Evolutionary conservation across 2,797 vertebrate species (phyloP).

Genomic region (Sphaeramia orbicularis): DNA sequence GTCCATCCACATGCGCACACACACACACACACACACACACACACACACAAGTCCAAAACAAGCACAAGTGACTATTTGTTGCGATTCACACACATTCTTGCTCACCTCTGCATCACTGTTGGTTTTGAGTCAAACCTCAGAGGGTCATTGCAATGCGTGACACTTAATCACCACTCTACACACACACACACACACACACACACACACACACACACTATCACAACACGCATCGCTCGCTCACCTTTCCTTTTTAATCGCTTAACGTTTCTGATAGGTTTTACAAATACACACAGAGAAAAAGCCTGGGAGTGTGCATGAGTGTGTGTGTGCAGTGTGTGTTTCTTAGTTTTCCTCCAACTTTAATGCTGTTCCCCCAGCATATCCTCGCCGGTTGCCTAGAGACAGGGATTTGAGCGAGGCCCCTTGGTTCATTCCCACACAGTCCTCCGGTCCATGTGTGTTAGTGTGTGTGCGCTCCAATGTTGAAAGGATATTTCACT

Average conservation of each 20-base stretch:
- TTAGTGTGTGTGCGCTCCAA: constrained; percentile 66
- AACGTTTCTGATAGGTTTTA: constrained; percentile 86
- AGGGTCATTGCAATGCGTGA: no score
- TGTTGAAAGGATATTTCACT: constrained; percentile 98
- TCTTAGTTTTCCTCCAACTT: constrained; percentile 94
- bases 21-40: constrained; percentile 1
- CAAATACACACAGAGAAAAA: constrained; percentile 82
- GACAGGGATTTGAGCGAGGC: constrained; percentile 98
- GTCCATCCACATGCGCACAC: constrained; percentile 15
- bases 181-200: not conserved
- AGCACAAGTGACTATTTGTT: no score
- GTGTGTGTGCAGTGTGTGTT: constrained; percentile 54
- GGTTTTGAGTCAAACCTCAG: no score
- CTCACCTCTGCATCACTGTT: no score
- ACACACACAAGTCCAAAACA: not conserved
- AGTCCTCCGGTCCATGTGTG: constrained; percentile 73
- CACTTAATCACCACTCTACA: no score
- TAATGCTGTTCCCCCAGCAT: constrained; percentile 99
- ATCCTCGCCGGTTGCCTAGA: constrained; percentile 97
- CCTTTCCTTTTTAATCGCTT: constrained; percentile 48
- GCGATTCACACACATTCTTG: no score
- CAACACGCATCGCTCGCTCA: constrained; percentile 37
- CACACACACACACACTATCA: no score
- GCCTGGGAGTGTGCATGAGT: constrained; percentile 29
- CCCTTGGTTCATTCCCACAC: constrained; percentile 99